Base-by-base conservation (phyloP, 2,797 vertebrate species). In the Gastrophryne carolinensis region DNA sequence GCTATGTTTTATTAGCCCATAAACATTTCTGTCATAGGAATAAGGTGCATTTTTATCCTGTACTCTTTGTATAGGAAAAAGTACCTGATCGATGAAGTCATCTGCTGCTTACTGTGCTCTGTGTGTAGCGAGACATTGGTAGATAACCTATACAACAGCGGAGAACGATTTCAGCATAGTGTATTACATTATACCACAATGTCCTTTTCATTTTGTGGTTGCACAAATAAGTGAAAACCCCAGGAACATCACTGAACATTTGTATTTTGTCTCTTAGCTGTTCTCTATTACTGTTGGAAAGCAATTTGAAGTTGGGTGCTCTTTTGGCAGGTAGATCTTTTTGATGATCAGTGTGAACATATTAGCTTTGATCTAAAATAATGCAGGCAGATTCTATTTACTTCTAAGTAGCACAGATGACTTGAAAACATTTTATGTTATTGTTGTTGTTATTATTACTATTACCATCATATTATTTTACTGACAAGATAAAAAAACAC, bases 191-290 rank as follows among this genome's bases (percentile, higher is more conserved):
- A 65, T 64, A 65, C 52, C 37, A 26, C 2, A 4, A 52, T 30
- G 39, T 72, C 34, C 37, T 57, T 71, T 77, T 72, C 68, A 58
- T 44, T 72, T 65, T 72, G 72, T 72, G 44, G 75, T 72, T 72
- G 67, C 53, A 66, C 60, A 50, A 78, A 17, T 54, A 64, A 65
- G 53, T 72, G 75, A 78, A 72, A 78, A 77, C 52, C 4, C 60
- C 17, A 23, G 68, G 67, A 54, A 60, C 61, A 78, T 65, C 37
- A 5, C 52, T 47, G 61, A 72, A 78, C 68, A 72, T 64, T 71
- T 78, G 75, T 72, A 65, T 72, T 78, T 78, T 72, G 70, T 78
- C 75, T 72, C 15, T 11, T n/a, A 72, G 56, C 37, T 71, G 67
- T 64, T 72, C 60, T 65, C 67, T 71, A 47, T 37, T 71, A 41